Evolutionary conservation across 2,888 invertebrate species (phyloP).

Genomic region (Hydropsyche betteni): DNA sequence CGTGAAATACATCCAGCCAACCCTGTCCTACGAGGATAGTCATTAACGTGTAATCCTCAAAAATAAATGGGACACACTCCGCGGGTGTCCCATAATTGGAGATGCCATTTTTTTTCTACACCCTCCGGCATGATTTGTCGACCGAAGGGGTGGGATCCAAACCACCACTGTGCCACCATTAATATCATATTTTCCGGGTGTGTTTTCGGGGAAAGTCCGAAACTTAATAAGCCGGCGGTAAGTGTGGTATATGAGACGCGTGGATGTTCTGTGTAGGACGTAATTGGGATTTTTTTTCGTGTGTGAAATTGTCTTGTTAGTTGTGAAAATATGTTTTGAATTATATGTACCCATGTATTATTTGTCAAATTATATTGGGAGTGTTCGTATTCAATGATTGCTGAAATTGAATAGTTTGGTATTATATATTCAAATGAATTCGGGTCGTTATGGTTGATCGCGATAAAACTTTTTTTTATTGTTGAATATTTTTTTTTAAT

Average conservation of each 20-base stretch:
- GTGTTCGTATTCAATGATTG: too few relatives aligned
- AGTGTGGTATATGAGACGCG: conserved; percentile 9
- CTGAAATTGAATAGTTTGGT: too few relatives aligned
- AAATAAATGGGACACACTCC: conserved; percentile 49
- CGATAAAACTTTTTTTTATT: too few relatives aligned
- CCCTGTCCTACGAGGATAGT: conserved; percentile 34
- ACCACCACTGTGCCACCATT: conserved; percentile 16
- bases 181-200: conserved; percentile 22
- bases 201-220: neutral
- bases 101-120: conserved; percentile 46
- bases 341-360: too few relatives aligned
- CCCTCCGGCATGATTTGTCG: conserved; percentile 48
- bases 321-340: too few relatives aligned
- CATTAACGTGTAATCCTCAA: conserved; percentile 51
- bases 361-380: too few relatives aligned
- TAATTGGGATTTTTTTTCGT: too few relatives aligned
- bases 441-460: too few relatives aligned
- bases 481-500: too few relatives aligned
- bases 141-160: conserved; percentile 41
- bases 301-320: too few relatives aligned
- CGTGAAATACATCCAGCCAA: conserved; percentile 17
- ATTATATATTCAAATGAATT: too few relatives aligned
- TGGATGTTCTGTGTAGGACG: too few relatives aligned
- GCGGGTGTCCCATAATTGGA: conserved; percentile 48
- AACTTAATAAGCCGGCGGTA: conserved; percentile 23